Evolutionary conservation across 2,113 vertebrate species (phyloP).

Genomic region (Pomatorhinus ruficollis): DNA sequence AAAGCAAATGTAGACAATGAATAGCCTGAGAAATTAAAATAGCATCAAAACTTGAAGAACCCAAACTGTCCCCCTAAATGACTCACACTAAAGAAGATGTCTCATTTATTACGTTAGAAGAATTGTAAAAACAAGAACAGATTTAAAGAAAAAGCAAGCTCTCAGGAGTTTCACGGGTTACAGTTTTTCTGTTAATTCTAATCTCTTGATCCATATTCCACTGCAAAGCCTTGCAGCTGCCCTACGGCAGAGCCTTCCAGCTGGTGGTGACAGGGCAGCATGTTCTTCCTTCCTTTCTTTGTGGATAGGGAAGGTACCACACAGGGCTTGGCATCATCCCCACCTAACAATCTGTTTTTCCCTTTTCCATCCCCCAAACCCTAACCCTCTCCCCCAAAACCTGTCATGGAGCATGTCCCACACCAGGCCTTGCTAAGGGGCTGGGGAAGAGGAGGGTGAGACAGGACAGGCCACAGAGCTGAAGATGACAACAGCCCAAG

Average conservation of each 20-base stretch:
- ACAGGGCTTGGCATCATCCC: not conserved
- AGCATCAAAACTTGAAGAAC: conserved; percentile 41
- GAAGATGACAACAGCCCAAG: not conserved
- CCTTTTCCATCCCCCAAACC: not conserved
- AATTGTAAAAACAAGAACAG: conserved; percentile 8
- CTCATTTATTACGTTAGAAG: not conserved
- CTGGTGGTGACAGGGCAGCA: not conserved
- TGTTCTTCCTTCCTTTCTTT: not conserved
- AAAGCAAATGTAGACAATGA: conserved; percentile 61
- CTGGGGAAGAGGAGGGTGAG: not conserved
- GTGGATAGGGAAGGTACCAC: not conserved
- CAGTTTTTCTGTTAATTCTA: not conserved
- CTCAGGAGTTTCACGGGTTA: not conserved
- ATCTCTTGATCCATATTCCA: not conserved
- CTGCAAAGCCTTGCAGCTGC: not conserved
- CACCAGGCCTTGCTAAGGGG: not conserved
- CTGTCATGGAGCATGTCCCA: not conserved
- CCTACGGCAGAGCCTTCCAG: not conserved
- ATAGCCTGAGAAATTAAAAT: conserved; percentile 55
- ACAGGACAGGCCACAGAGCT: not conserved
- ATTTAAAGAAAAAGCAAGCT: not conserved
- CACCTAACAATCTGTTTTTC: not conserved
- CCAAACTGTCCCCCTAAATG: conserved; percentile 5
- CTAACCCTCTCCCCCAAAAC: not conserved
- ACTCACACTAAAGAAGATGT: conserved; percentile 2